Percentiles rank a stretch among this genome's conserved stretches.
These are phyloP conservation scores for Lepus oiostolus DNA, from an alignment of 2,797 vertebrate genomes.

Conservation along the genomic window DNA sequence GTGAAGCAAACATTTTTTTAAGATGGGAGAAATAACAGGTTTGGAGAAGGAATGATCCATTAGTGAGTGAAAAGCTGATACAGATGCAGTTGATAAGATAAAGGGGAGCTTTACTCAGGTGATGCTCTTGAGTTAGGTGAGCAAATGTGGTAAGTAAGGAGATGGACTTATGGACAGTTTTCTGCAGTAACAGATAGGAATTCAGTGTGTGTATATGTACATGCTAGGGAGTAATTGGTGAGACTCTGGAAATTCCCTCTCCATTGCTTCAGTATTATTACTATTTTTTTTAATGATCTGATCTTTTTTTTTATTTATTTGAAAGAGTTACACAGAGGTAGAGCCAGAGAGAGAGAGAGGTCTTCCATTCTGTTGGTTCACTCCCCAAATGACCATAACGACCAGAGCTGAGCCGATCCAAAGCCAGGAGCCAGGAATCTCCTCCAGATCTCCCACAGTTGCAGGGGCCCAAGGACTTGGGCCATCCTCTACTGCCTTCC, in stretches of 20 bases:
- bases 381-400: no score
- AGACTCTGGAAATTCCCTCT: not conserved
- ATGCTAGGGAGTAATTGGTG: not conserved
- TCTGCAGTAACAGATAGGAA: not conserved
- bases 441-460: no score
- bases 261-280: not conserved
- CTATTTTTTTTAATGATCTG: no score
- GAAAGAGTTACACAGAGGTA: no score
- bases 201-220: not conserved
- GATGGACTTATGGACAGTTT: not conserved
- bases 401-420: no score
- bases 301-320: no score
- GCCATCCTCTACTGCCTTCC: no score
- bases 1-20: not conserved
- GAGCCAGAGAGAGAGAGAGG: no score
- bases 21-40: conserved; percentile 13
- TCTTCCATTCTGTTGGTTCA: no score
- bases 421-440: no score
- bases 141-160: not conserved
- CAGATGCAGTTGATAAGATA: not conserved
- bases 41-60: not conserved
- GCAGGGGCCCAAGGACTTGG: no score
- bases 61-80: not conserved
- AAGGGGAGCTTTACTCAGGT: not conserved
- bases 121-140: not conserved